Evolutionary conservation across 2,888 invertebrate species (phyloP), one percentile per base, ranked within the genome.

Genomic region (Synergus umbraculus): DNA sequence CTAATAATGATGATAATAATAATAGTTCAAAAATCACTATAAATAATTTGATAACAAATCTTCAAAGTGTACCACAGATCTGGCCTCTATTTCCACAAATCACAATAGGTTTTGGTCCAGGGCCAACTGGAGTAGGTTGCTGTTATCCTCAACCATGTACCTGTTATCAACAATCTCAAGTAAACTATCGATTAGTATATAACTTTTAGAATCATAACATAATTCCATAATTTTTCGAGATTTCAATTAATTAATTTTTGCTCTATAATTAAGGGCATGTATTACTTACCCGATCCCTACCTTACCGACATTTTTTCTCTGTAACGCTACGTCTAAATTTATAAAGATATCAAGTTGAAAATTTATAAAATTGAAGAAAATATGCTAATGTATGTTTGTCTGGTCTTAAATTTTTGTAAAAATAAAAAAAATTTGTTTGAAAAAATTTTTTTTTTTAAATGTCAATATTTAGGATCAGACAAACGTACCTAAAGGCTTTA

Each of bases 51-150:
- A 84, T 87, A 41, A 79, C 81, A n/a, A 80, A 85, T 80, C 78
- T 77, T 18, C 43, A 37, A 29, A 29, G 1, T 29, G 29, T 29
- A 29, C 29, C n/a, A 43, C 12, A 22, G 64, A 43, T 73, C 5
- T 77, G 79, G 46, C 58, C 77, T 41, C 78, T 78, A 79, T 78
- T 81, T 41, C 88, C 89, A 5, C 89, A 89, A 77, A 79, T 89
- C 2, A 87, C 88, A 4, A 80, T 86, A 79, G 87, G 88, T 43
- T 73, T 86, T 9, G 86, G 86, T 63, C 46, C 83, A 8, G 83
- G 83, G 10, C 78, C 83, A 15, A 76, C 81, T 44, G 83, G 80
- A 29, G 85, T 82, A 15, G 83, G 84, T 46, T 86, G 86, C 22
- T 76, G 82, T 41, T 83, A 73, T 41, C 77, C 80, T 63, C 76